A percentile compares a stretch with the other conserved stretches of the same genome.
Conservation (phyloP, 2,888 invertebrate genomes). For the Gymnoscelis rufifasciata region DNA sequence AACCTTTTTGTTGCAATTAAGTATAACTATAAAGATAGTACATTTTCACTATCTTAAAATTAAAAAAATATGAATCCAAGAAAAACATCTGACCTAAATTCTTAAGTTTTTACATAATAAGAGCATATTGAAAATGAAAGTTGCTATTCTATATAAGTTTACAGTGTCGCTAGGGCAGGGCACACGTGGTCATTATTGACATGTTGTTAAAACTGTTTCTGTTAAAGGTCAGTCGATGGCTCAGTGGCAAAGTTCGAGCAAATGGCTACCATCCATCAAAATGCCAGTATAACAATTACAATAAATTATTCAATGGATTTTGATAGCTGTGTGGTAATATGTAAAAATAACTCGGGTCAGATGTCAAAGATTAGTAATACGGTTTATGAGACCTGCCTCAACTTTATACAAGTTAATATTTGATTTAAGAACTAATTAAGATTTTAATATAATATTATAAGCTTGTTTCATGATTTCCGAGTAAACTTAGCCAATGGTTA, state of each 20-base stretch:
- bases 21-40: too few species aligned
- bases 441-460: background rate
- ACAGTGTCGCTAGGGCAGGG: constrained; percentile 18
- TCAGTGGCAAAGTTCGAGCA: constrained; percentile 19
- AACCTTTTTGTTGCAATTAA: too few species aligned
- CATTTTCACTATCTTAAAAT: too few species aligned
- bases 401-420: too few species aligned
- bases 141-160: constrained; percentile 12
- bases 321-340: constrained; percentile 2
- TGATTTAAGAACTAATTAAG: too few species aligned
- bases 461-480: too few species aligned
- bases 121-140: background rate
- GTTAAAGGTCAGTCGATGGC: constrained; percentile 18
- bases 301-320: constrained; percentile 18
- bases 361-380: background rate
- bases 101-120: too few species aligned
- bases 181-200: constrained; percentile 42
- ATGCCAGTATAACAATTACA: constrained; percentile 14
- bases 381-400: too few species aligned
- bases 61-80: too few species aligned
- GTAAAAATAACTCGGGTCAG: background rate
- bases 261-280: constrained; percentile 19
- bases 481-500: too few species aligned
- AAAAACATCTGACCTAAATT: too few species aligned
- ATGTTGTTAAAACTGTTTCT: constrained; percentile 28